Base-by-base conservation (phyloP, 2,888 invertebrate genomes). In the Drosophila mulleri region DNA sequence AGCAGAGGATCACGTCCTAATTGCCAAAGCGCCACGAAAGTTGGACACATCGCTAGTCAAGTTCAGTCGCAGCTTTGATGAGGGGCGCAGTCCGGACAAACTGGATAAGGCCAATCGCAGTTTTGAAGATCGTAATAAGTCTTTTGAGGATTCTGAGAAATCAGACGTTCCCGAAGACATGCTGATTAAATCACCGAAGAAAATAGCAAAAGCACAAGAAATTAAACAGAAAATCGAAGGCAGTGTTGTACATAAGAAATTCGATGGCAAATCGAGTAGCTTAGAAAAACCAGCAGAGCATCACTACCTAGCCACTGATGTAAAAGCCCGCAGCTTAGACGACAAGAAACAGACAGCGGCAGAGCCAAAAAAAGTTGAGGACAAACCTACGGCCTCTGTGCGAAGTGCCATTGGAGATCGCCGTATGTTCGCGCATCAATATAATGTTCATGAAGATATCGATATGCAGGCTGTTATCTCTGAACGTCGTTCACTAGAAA, bases 1-100 rank as follows among this genome's bases (percentile, higher is more conserved):
- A 89, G 96, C 95, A 0, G 96, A 96, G 90, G 96, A 96, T 92
- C 96, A 96, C 71, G 96, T 96, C 7, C 94, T 96, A 65, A 96
- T 96, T 82, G 96, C 96, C 0, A 96, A 96, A 89, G 95, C 96
- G 4, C 96, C 96, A 0, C 95, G 96, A 72, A 96, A 96, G 84
- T 91, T 96, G 7, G 96, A 96, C 82, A 94, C 94, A 61, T 95
- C 94, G 68, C 80, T 95, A 56, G 93, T 92, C 18, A 94, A 94
- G 50, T 95, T 95, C 88, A 95, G 95, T 85, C 94, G 94, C 67
- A 95, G 95, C 83, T 95, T 95, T 82, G 95, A 95, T 81, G 95
- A 95, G 77, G 94, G 94, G 48, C 94, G 95, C 57, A 92, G 93
- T 65, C 91, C 94, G 7, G 92, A 92, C 54, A 95, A 95, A 91